A percentile compares a stretch with the other conserved stretches of the same genome.
phyloP scores from a whole-genome alignment of 2,113 vertebrate species.

The Poeciliopsis retropinna region DNA sequence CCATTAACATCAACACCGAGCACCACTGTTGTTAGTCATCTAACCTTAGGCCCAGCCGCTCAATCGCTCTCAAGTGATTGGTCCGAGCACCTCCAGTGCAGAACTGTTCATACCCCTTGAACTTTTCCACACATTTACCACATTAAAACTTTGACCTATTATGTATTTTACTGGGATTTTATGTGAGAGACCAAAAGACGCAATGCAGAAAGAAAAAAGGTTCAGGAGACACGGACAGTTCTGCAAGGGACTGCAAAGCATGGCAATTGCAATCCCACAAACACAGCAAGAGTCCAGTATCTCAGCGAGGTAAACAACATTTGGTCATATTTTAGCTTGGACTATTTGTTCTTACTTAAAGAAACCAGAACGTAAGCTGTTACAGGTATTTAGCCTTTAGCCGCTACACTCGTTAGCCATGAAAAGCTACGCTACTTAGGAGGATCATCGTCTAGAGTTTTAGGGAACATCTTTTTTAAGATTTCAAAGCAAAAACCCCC shows the following conservation, averaged over 20 bases:
- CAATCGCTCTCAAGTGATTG: too few relatives aligned
- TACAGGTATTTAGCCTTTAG: not conserved
- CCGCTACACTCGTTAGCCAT: not conserved
- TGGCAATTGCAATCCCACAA: not conserved
- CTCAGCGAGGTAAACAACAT: not conserved
- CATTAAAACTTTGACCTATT: not conserved
- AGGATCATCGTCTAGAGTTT: not conserved
- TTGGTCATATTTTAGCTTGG: not conserved
- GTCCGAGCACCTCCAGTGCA: not conserved
- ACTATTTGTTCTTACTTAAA: not conserved
- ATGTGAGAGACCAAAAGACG: not conserved
- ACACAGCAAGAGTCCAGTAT: not conserved
- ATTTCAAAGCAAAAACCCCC: not conserved
- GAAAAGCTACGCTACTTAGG: not conserved
- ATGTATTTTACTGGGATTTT: not conserved
- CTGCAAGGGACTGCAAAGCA: too few relatives aligned
- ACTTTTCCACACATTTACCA: not conserved
- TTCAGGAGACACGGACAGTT: too few relatives aligned
- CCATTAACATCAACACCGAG: too few relatives aligned
- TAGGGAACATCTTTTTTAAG: not conserved
- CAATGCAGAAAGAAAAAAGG: not conserved
- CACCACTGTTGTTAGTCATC: not conserved
- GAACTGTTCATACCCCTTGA: not conserved
- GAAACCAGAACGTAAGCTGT: not conserved
- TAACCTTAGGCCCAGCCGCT: not conserved